Conservation (phyloP, 2,113 vertebrate genomes). For the Erythrolamprus reginae region DNA sequence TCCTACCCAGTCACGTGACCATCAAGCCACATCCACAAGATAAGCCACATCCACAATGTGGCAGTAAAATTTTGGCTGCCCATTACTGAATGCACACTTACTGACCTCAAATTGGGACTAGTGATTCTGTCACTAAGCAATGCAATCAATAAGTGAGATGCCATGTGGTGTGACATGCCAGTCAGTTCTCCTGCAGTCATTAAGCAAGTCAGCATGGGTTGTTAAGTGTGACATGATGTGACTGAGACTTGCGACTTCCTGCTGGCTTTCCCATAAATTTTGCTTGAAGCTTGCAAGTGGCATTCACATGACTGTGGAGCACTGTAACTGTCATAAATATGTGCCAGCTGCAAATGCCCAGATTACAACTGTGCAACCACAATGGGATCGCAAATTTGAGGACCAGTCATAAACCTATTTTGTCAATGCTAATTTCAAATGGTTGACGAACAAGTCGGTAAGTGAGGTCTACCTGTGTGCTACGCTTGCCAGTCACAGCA, state of each 20-base stretch:
- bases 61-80: too few species aligned
- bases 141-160: too few species aligned
- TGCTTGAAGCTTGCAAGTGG: not conserved
- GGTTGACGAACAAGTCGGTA: not conserved
- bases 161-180: too few species aligned
- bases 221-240: not conserved
- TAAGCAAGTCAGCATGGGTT: too few species aligned
- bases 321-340: not conserved
- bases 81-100: too few species aligned
- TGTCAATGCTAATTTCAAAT: not conserved
- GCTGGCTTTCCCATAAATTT: not conserved
- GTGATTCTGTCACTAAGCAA: too few species aligned
- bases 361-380: not conserved
- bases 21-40: too few species aligned
- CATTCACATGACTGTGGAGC: not conserved
- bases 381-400: not conserved
- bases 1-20: too few species aligned
- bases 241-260: not conserved
- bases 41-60: too few species aligned
- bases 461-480: not conserved
- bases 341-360: not conserved
- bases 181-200: too few species aligned
- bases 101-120: too few species aligned
- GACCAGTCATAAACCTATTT: not conserved
- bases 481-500: not conserved